Evolutionary conservation across 2,797 vertebrate genomes (phyloP), one percentile per base, ranked within the genome.

Genomic region (Platyrinchus mystaceus): DNA sequence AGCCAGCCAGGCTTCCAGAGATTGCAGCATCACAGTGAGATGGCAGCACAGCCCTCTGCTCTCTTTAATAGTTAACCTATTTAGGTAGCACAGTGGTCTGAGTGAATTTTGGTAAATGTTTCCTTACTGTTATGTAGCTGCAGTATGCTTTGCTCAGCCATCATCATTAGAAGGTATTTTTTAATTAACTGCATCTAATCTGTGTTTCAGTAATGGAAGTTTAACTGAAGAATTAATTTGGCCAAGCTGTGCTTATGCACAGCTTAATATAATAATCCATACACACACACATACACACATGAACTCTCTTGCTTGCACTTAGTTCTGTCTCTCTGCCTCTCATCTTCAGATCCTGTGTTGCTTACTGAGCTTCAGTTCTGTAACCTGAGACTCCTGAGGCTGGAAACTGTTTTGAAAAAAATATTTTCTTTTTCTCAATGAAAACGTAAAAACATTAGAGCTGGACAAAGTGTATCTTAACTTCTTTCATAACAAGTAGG

Each of bases 141-240:
- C 13, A 47, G 43, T 44, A 34, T 1, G 4, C 47, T 94, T 79
- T 47, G 59, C n/a, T 79, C 59, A 4, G 36, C 0, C 1, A 88
- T 46, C 64, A 46, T 63, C 59, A 20, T 74, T 86, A 63, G n/a
- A 73, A 81, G 52, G 26, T 47, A 8, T 74, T 60, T 93, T 96
- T 92, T 32, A 84, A 96, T 95, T 86, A 94, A 83, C 30, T 67
- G 49, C 44, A 27, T 26, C 6, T 52, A 73, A 49, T 90, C 53
- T 70, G n/a, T 74, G 27, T 89, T 93, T 93, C 55, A 83, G 44
- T 50, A 83, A 46, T 62, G 64, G 32, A 46, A 78, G 26, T 83
- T 89, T 36, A 91, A 91, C 58, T 76, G 70, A 81, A 70, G 92
- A 87, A 68, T 83, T 59, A 73, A 91, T 95, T 95, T 94, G 55